Conservation (phyloP, 2,113 vertebrate species). For the Oreochromis niloticus region DNA sequence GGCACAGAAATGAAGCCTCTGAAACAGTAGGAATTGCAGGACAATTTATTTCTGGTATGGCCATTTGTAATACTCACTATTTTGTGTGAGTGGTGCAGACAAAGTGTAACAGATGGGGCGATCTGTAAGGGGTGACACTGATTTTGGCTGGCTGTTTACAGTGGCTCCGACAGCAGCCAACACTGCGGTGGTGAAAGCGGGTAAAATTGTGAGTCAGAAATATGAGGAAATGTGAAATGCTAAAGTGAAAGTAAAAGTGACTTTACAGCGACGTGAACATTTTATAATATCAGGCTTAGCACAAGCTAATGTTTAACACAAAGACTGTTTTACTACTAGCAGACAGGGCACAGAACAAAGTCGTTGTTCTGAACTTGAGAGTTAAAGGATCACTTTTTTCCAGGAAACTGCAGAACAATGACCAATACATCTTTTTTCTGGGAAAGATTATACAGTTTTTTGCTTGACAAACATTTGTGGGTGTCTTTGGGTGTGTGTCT, state of each 20-base stretch:
- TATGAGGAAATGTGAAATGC: conserved; percentile 27
- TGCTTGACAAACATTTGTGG: not conserved
- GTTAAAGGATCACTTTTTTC: not conserved
- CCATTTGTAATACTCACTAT: conserved; percentile 14
- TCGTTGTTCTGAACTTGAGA: not conserved
- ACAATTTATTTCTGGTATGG: not conserved
- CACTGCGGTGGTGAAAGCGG: not conserved
- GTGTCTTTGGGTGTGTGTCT: not conserved
- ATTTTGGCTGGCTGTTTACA: not conserved
- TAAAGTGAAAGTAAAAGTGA: conserved; percentile 58
- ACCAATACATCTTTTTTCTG: not conserved
- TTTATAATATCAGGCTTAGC: not conserved
- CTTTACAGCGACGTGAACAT: not conserved
- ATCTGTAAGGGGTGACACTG: not conserved
- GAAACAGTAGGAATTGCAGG: not conserved
- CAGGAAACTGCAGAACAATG: not conserved
- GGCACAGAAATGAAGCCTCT: not conserved
- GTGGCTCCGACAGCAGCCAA: not conserved
- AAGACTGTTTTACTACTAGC: not conserved
- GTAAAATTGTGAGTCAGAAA: conserved; percentile 10
- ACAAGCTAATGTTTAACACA: not conserved
- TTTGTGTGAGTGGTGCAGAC: not conserved
- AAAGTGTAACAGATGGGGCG: not conserved
- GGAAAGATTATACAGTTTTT: not conserved
- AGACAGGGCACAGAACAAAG: not conserved